A percentile compares a stretch with the other conserved stretches of the same genome.
phyloP scores from a whole-genome alignment of 2,113 vertebrate genomes.

The Caranx melampygus region DNA sequence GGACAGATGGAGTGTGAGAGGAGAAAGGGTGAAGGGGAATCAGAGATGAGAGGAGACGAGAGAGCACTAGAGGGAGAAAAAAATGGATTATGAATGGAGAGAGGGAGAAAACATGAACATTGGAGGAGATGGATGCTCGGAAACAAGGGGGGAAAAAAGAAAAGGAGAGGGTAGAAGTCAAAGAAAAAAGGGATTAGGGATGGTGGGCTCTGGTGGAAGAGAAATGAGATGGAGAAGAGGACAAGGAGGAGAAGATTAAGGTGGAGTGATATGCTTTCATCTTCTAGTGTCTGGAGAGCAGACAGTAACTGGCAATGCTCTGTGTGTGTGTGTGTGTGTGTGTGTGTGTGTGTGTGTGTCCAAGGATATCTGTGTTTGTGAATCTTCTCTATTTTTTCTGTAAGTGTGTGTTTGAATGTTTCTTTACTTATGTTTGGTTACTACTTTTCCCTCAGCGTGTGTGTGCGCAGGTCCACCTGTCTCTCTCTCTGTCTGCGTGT shows the following conservation, averaged over 20 bases:
- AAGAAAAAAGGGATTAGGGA: slow-evolving; percentile 63
- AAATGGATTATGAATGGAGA: slow-evolving; percentile 70
- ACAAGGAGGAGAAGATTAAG: slow-evolving; percentile 60
- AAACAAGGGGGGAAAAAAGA: slow-evolving; percentile 28
- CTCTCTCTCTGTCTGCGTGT: neutral
- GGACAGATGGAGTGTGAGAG: slow-evolving; percentile 44
- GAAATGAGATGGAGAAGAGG: slow-evolving; percentile 46
- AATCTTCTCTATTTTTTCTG: neutral
- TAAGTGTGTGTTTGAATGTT: no score
- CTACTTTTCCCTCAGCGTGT: no score
- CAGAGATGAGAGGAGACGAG: slow-evolving; percentile 47
- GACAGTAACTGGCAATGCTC: slow-evolving; percentile 18
- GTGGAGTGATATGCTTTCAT: slow-evolving; percentile 58
- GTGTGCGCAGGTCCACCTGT: slow-evolving; percentile 14
- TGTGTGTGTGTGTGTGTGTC: slow-evolving; percentile 8
- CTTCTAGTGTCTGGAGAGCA: slow-evolving; percentile 55
- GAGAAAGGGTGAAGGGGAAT: slow-evolving; percentile 66
- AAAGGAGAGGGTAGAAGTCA: slow-evolving; percentile 38
- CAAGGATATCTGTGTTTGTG: slow-evolving; percentile 3
- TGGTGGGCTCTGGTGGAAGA: slow-evolving; percentile 33
- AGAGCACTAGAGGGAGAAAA: slow-evolving; percentile 43
- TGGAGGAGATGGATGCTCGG: slow-evolving; percentile 32
- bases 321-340: slow-evolving; percentile 13
- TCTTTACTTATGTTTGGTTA: no score
- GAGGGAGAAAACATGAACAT: slow-evolving; percentile 49